Evolutionary conservation across 1,140 invertebrate species (phyloP).

Genomic region (Saccostrea glomerata): DNA sequence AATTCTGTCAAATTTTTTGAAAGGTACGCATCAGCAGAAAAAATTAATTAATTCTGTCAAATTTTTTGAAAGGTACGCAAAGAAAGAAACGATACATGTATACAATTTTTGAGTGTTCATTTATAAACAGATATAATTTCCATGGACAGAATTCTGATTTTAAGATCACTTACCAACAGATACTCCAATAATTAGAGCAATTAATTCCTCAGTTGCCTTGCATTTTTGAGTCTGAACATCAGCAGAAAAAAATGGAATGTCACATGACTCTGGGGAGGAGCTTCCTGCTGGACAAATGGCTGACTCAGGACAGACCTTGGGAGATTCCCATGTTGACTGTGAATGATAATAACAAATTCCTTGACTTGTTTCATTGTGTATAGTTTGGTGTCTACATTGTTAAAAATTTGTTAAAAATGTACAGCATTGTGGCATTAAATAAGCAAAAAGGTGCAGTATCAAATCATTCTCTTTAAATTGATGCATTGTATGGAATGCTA

Average conservation of each 20-base stretch:
- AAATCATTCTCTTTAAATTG: no score
- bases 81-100: not conserved
- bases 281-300: conserved; percentile 16
- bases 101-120: not conserved
- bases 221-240: not conserved
- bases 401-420: no score
- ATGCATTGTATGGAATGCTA: no score
- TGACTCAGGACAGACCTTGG: not conserved
- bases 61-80: not conserved
- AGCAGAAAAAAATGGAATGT: conserved; percentile 34
- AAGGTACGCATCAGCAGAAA: not conserved
- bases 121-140: no score
- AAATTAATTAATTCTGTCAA: no score
- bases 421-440: no score
- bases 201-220: conserved; percentile 17
- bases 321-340: not conserved
- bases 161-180: not conserved
- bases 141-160: no score
- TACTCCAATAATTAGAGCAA: conserved; percentile 23
- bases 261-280: not conserved
- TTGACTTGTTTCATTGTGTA: no score
- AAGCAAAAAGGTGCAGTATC: no score
- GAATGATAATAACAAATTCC: not conserved
- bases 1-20: not conserved
- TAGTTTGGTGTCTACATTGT: no score